phyloP scores from a whole-genome alignment of 2,888 invertebrate genomes.

The Portevinia maculata region DNA sequence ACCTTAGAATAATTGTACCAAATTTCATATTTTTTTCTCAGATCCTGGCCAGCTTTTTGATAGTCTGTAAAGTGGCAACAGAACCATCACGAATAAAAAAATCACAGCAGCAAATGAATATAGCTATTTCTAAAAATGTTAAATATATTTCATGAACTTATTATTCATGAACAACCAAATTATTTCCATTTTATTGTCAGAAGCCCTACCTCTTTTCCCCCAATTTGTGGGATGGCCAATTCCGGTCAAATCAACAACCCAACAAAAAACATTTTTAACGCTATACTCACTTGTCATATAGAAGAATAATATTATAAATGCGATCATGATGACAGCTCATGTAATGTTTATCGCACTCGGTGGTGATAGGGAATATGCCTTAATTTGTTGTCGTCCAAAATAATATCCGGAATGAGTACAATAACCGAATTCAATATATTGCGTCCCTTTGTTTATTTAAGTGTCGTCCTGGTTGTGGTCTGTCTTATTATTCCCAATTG shows the following conservation, averaged over 20 bases:
- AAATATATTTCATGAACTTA: slow-evolving; percentile 38
- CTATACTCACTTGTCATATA: slow-evolving; percentile 82
- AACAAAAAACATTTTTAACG: slow-evolving; percentile 1
- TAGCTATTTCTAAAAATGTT: slow-evolving; percentile 8
- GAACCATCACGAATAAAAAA: neutral
- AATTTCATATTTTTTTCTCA: too few relatives aligned
- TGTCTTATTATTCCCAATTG: slow-evolving; percentile 57
- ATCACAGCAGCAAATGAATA: neutral
- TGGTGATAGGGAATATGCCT: slow-evolving; percentile 51
- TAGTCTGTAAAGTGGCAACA: neutral
- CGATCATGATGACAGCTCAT: slow-evolving; percentile 80
- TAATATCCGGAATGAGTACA: slow-evolving; percentile 29
- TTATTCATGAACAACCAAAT: slow-evolving; percentile 32
- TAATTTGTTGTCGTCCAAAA: slow-evolving; percentile 44
- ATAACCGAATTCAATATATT: slow-evolving; percentile 10
- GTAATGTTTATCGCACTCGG: slow-evolving; percentile 69
- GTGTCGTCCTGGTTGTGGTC: slow-evolving; percentile 45
- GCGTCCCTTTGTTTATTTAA: slow-evolving; percentile 34
- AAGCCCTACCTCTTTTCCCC: slow-evolving; percentile 8
- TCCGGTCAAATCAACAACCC: slow-evolving; percentile 13
- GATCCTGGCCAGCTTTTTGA: neutral
- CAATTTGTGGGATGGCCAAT: slow-evolving; percentile 7
- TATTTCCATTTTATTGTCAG: slow-evolving; percentile 41
- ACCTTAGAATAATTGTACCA: too few relatives aligned
- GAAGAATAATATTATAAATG: slow-evolving; percentile 81